Base-by-base conservation (phyloP, 2,888 invertebrate genomes). In the Cheiracanthium punctorium region DNA sequence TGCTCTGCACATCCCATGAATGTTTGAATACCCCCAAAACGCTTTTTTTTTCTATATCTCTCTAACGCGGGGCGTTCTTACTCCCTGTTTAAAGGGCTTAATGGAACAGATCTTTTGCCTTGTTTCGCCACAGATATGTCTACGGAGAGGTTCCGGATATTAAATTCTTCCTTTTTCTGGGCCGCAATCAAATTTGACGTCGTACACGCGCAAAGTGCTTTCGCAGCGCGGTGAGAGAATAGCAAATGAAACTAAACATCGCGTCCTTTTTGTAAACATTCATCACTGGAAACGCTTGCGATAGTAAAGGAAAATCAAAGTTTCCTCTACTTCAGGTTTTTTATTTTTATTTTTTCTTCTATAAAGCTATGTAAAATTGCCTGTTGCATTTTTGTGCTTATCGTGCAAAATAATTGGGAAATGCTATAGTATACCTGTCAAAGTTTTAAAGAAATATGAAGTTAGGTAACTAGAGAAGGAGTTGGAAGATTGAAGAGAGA, bases 1-100 rank as follows among this genome's bases (percentile, higher is more conserved):
- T 74, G 69, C 74, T 32, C 58, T 58, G 58, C n/a, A 37, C 70
- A 69, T 70, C 73, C 32, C 33, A 73, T 73, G 73, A 58, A 58
- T 73, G 52, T 73, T 73, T 73, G 73, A 73, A 70, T 70, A 37
- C 70, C 20, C 70, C 37, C 20, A 20, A n/a, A n/a, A 8, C 24
- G 20, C 32, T 32, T 30, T 73, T 30, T 73, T 41, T 71, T 28
- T 32, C 41, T 71, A n/a, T 24, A 20, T 10, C 24, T 41, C 32
- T 73, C 20, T 48, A 33, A 24, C 14, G 32, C 33, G 0, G 72
- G 29, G 24, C 24, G 29, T 37, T 41, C n/a, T 7, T 69, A 28
- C 29, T 69, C 24, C 58, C 2, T 17, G 20, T 24, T 71, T 43
- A 43, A 43, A 37, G n/a, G n/a, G 14, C 29, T 43, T 71, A 71